Evolutionary conservation across 2,113 vertebrate genomes (phyloP), one percentile per base, ranked within the genome.

Genomic region (Embiotoca jacksoni): DNA sequence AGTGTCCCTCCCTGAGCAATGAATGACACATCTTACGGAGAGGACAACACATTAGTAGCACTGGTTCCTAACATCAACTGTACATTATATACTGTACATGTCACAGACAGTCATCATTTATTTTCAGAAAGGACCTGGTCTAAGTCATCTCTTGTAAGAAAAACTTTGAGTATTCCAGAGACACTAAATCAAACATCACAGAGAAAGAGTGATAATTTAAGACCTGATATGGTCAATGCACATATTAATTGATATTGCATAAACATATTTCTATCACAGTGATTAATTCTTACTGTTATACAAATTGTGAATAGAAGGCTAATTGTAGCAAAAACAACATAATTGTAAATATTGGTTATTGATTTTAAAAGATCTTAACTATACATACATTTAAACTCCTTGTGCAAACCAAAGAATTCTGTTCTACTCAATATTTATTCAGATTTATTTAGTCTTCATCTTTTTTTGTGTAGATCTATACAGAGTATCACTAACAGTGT

Each of bases 1-100:
- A 46, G 31, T 15, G 36, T 61, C 8, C 31, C 23, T 60, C 44
- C 63, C 78, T 81, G 74, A 85, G 71, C 46, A 33, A 33, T 23
- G 13, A 32, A 13, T n/a, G 10, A 64, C 32, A 62, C 23, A 23
- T 3, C 54, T 31, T 16, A 49, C 36, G 50, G 50, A 2, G 1
- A 23, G n/a, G 44, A 57, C 62, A 44, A 52, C 23, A n/a, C 5
- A 35, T 36, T 57, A 1, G 33, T 14, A 41, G 49, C 50, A 11
- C 39, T 60, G 33, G 63, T 61, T 77, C 16, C 32, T 58, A 31
- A 57, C 14, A 35, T 65, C 23, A 44, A 1, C 62, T 75, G 30
- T 58, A 71, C 61, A 84, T 33, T 72, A 74, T 33, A 49, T 33
- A 84, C 23, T 23, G 23, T 1, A 23, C 67, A 63, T 14, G 11